Base-by-base conservation (phyloP, 2,113 vertebrate genomes). In the Nesoenas mayeri region DNA sequence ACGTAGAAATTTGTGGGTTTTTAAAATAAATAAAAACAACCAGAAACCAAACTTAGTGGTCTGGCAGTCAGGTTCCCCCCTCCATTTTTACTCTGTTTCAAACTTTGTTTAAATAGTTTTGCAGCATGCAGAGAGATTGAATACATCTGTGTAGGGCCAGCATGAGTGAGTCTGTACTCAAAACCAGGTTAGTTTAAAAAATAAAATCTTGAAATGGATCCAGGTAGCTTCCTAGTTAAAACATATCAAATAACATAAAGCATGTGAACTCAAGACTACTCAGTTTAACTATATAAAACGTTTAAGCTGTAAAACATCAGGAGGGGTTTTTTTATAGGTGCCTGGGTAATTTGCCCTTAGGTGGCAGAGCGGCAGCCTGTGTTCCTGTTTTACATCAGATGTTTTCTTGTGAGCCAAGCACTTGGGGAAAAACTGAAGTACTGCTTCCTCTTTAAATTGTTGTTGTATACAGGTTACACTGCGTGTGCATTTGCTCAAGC, bases 151-250 rank as follows among this genome's bases (percentile, higher is more conserved):
- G 78, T 36, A 78, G 53, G 12, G 29, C 71, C 79, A 90, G 57
- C 48, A 50, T 40, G 56, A 93, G 71, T 17, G 51, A 81, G 44
- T 54, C 85, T 94, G 40, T 71, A 40, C 57, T 91, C 48, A 79
- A 91, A 96, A 88, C 0, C 70, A 86, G 85, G 67, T 89, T 91
- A 72, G 53, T 77, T 69, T 17, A 78, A 77, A 44, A 53, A 77
- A 56, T 22, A 9, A 26, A 6, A 40, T 40, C 50, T 93, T 96
- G 91, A 93, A 69, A 91, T 32, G 8, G 38, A 28, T 93, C 79
- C 86, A 86, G 65, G 61, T 86, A 87, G 65, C 85, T 84, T 96
- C 77, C 48, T 89, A 61, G 57, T 89, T 94, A 86, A 94, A 93
- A 73, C 34, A 34, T 89, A 92, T 89, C 89, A 79, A 92, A 51